phyloP scores from a whole-genome alignment of 1,140 invertebrate species.

The Arion vulgaris region DNA sequence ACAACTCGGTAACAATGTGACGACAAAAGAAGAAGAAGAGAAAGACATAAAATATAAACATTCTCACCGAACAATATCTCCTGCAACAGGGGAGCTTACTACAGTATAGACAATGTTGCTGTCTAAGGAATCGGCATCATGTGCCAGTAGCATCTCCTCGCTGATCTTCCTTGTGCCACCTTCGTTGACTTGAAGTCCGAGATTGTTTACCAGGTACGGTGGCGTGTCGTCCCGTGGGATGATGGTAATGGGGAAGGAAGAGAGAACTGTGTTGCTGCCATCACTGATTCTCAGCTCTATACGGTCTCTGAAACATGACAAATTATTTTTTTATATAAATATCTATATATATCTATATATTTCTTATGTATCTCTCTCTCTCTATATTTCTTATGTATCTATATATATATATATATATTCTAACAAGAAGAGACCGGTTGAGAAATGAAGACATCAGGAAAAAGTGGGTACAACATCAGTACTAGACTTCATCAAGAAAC shows the following conservation, averaged over 20 bases:
- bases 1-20: too few species aligned
- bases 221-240: constrained; percentile 91
- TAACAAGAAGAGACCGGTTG: too few species aligned
- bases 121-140: constrained; percentile 77
- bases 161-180: constrained; percentile 84
- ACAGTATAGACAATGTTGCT: constrained; percentile 78
- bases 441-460: too few species aligned
- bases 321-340: not conserved
- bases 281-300: constrained; percentile 66
- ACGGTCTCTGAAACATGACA: constrained; percentile 48
- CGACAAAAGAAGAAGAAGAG: too few species aligned
- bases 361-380: too few species aligned
- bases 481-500: too few species aligned
- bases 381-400: too few species aligned
- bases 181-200: constrained; percentile 86
- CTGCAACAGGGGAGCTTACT: constrained; percentile 64
- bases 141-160: constrained; percentile 82
- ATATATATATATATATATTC: not conserved
- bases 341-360: too few species aligned
- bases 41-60: too few species aligned
- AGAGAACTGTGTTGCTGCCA: constrained; percentile 69
- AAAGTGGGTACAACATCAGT: too few species aligned
- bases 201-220: constrained; percentile 88
- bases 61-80: constrained; percentile 61
- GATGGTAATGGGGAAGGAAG: constrained; percentile 83